Evolutionary conservation across 2,888 invertebrate genomes (phyloP).

Genomic region (Leptinotarsa rubiginosa): DNA sequence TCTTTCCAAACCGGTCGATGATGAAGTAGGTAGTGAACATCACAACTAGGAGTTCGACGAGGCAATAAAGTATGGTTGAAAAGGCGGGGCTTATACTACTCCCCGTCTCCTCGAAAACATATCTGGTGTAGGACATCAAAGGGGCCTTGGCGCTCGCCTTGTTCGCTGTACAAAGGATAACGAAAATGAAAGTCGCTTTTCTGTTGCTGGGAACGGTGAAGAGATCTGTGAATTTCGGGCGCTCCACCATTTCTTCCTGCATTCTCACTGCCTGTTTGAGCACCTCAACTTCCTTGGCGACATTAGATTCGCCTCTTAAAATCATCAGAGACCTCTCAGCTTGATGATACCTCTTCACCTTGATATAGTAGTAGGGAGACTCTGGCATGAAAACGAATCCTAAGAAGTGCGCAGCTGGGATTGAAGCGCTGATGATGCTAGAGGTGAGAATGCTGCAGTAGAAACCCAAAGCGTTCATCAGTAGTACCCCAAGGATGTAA

Average conservation of each 20-base stretch:
- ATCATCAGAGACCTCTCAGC: constrained; percentile 67
- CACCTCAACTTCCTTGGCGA: constrained; percentile 50
- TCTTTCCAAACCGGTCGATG: constrained; percentile 71
- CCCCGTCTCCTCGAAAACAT: constrained; percentile 64
- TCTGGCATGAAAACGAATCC: constrained; percentile 71
- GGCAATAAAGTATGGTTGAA: constrained; percentile 60
- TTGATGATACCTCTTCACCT: constrained; percentile 63
- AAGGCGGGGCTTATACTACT: constrained; percentile 64
- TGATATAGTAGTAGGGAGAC: constrained; percentile 69
- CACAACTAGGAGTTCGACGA: constrained; percentile 71
- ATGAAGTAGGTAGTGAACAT: constrained; percentile 69
- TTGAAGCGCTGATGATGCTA: constrained; percentile 66
- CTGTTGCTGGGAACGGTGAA: constrained; percentile 51
- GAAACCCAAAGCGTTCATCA: constrained; percentile 70
- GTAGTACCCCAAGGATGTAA: constrained; percentile 71
- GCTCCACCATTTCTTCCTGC: constrained; percentile 43
- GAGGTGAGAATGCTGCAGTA: constrained; percentile 67
- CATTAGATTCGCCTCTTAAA: constrained; percentile 60
- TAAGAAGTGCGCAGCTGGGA: constrained; percentile 67
- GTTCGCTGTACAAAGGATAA: constrained; percentile 1
- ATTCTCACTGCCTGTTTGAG: constrained; percentile 55
- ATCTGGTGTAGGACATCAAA: constrained; percentile 71
- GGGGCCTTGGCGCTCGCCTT: constrained; percentile 22
- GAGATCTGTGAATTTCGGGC: constrained; percentile 51
- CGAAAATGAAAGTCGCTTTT: constrained; percentile 50